phyloP scores from a whole-genome alignment of 2,888 invertebrate genomes.

The Aelia acuminata region DNA sequence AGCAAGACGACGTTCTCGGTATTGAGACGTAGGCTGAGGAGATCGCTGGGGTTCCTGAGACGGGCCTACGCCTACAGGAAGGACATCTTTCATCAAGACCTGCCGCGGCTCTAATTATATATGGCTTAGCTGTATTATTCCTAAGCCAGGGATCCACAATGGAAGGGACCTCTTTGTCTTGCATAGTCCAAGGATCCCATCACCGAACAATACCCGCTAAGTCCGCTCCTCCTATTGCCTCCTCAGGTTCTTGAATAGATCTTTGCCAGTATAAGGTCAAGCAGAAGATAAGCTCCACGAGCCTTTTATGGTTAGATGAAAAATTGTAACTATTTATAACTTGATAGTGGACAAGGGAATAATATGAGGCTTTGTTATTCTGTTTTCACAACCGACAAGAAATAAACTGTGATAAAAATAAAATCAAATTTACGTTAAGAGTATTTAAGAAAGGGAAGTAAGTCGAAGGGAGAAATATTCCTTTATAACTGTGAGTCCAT shows the following conservation, averaged over 20 bases:
- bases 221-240: slow-evolving; percentile 8
- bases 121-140: slow-evolving; percentile 44
- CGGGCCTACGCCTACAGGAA: not conserved
- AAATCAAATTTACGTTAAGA: too few species aligned
- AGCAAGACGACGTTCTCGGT: not conserved
- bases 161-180: slow-evolving; percentile 13
- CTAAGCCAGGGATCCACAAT: slow-evolving; percentile 21
- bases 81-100: not conserved
- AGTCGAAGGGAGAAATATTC: too few species aligned
- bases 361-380: too few species aligned
- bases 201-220: slow-evolving; percentile 30
- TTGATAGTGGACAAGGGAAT: not conserved
- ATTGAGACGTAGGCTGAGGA: not conserved
- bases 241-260: slow-evolving; percentile 18
- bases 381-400: too few species aligned
- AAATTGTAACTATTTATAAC: not conserved
- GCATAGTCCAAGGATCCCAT: slow-evolving; percentile 42
- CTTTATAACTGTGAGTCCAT: too few species aligned
- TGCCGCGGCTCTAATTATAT: not conserved
- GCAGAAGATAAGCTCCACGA: not conserved
- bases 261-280: not conserved
- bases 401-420: too few species aligned
- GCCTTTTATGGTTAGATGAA: not conserved
- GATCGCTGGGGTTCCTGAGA: not conserved
- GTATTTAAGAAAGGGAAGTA: too few species aligned